Conservation (phyloP, 2,113 vertebrate genomes). For the Pelmatolapia mariae region DNA sequence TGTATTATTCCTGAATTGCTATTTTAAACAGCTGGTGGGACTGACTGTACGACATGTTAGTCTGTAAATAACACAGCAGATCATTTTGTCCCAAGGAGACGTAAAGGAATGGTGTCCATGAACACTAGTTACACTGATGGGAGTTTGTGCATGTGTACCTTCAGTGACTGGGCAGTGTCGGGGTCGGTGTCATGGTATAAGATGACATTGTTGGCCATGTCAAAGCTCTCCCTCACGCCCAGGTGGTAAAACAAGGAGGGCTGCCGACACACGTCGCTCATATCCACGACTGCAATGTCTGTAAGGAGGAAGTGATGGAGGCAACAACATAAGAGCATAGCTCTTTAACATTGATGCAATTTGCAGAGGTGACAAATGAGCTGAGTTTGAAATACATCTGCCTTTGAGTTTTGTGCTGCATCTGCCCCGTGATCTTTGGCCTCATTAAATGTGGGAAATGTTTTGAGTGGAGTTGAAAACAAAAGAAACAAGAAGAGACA, state of each 20-base stretch:
- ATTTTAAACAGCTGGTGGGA: slow-evolving; percentile 3
- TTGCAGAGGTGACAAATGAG: not conserved
- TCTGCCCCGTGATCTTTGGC: not conserved
- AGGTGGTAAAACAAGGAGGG: slow-evolving; percentile 94
- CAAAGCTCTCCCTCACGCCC: slow-evolving; percentile 91
- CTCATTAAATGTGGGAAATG: not conserved
- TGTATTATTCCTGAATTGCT: not conserved
- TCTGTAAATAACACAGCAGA: slow-evolving; percentile 41
- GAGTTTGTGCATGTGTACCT: slow-evolving; percentile 72
- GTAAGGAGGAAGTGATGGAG: slow-evolving; percentile 17
- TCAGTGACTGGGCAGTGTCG: slow-evolving; percentile 85
- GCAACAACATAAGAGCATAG: not conserved
- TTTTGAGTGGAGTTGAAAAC: not conserved
- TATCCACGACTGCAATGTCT: slow-evolving; percentile 96
- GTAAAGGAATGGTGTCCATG: not conserved
- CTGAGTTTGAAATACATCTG: not conserved
- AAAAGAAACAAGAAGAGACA: not conserved
- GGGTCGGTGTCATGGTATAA: slow-evolving; percentile 87
- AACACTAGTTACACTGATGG: not conserved
- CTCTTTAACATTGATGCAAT: not conserved
- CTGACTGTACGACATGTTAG: not conserved
- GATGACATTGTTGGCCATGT: slow-evolving; percentile 95
- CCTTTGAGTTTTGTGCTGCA: not conserved
- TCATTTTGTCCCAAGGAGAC: slow-evolving; percentile 21
- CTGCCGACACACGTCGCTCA: slow-evolving; percentile 89